phyloP scores from a whole-genome alignment of 1,140 invertebrate genomes.

The Lepidurus apus region DNA sequence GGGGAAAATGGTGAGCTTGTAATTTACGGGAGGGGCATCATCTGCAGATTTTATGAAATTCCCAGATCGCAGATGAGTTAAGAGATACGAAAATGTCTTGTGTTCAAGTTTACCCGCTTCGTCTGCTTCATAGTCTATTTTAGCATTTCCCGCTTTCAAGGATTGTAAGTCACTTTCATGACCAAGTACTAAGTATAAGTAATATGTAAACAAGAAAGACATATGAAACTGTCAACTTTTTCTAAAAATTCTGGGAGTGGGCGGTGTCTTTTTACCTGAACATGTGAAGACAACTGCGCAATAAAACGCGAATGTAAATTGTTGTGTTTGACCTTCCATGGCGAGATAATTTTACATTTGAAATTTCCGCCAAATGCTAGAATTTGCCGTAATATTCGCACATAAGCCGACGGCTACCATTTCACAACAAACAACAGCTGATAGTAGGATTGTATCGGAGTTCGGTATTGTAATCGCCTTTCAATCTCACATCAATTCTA shows the following conservation, averaged over 20 bases:
- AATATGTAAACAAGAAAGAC: neutral
- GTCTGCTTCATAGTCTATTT: constrained; percentile 3
- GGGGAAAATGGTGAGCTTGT: constrained; percentile 29
- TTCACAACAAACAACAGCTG: constrained; percentile 3
- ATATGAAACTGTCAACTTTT: neutral
- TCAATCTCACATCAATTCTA: too few relatives aligned
- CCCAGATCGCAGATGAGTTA: too few relatives aligned
- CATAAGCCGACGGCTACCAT: neutral
- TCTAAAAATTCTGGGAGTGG: too few relatives aligned
- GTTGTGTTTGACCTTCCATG: neutral
- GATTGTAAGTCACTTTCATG: neutral
- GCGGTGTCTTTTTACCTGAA: neutral
- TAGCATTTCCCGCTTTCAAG: neutral
- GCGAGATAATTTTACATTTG: neutral
- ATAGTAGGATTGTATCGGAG: neutral
- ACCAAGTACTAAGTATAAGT: neutral
- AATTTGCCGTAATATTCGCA: neutral
- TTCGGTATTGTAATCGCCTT: too few relatives aligned
- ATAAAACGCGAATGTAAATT: neutral
- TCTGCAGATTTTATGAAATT: neutral
- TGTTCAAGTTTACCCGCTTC: neutral
- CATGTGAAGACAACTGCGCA: neutral
- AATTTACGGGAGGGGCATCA: neutral
- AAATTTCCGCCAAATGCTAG: neutral
- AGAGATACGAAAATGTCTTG: neutral